These are phyloP conservation scores for Strix aluco DNA, from an alignment of 2,113 vertebrate species.

Conservation along the genomic window DNA sequence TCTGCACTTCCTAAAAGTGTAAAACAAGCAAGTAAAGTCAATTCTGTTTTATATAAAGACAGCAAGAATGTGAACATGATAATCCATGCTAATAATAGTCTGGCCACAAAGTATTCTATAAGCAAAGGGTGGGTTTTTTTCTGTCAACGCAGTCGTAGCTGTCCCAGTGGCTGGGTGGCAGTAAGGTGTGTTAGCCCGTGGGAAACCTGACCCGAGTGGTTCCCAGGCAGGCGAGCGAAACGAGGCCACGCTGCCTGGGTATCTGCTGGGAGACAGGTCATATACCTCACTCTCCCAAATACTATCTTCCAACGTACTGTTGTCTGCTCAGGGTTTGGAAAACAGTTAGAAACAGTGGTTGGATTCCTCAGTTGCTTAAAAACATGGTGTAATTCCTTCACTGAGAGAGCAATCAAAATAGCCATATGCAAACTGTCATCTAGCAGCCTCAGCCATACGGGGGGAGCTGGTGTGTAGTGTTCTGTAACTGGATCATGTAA, in stretches of 20 bases:
- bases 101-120: not conserved
- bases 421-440: not conserved
- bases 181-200: conserved; percentile 37
- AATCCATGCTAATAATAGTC: not conserved
- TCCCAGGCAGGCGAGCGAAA: conserved; percentile 11
- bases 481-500: not conserved
- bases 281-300: not conserved
- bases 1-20: not conserved
- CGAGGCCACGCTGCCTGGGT: not conserved
- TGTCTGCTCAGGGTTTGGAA: not conserved
- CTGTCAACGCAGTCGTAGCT: not conserved
- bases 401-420: not conserved
- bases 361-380: not conserved
- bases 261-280: not conserved
- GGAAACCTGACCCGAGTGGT: conserved; percentile 35
- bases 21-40: not conserved
- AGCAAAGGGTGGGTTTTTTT: not conserved
- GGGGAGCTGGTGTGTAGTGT: rapidly evolving
- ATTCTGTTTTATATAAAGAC: not conserved
- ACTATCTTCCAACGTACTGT: not conserved
- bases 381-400: not conserved
- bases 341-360: not conserved
- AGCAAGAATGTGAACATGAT: not conserved
- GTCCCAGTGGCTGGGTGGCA: conserved; percentile 3
- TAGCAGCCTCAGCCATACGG: not conserved